Conservation (phyloP, 23 tunicate genomes). For the Ciona savignyi region DNA sequence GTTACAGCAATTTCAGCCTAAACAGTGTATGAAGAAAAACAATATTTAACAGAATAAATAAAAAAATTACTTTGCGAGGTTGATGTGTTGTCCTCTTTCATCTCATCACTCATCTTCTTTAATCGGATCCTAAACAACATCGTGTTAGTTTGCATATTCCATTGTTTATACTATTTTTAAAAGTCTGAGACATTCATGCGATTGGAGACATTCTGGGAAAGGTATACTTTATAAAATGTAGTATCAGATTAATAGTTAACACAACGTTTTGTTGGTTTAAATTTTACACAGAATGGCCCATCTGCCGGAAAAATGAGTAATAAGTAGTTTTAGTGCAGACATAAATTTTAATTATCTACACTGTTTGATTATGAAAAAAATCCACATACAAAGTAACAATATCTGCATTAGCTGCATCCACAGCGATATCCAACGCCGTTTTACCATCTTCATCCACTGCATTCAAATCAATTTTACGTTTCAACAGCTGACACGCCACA, state of each 20-base stretch:
- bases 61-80: constrained; percentile 49
- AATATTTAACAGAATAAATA: not conserved
- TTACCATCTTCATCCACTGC: constrained; percentile 42
- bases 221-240: too few relatives aligned
- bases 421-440: constrained; percentile 69
- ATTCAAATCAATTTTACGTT: constrained; percentile 50
- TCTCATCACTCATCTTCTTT: constrained; percentile 86
- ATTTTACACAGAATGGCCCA: too few relatives aligned
- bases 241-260: not conserved
- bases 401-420: constrained; percentile 82
- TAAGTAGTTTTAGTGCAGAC: not conserved
- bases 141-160: too few relatives aligned
- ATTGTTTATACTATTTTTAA: too few relatives aligned
- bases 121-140: constrained; percentile 79
- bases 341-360: not conserved
- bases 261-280: not conserved
- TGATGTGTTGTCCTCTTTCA: constrained; percentile 62
- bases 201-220: too few relatives aligned
- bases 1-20: not conserved
- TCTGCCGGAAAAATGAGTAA: not conserved
- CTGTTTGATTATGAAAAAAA: not conserved
- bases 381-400: constrained; percentile 82
- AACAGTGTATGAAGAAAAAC: not conserved
- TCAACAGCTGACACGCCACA: constrained; percentile 76
- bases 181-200: too few relatives aligned